A percentile compares a stretch with the other conserved stretches of the same genome.
Evolutionary conservation across 2,888 invertebrate genomes (phyloP).

Genomic region (Spisula solida): DNA sequence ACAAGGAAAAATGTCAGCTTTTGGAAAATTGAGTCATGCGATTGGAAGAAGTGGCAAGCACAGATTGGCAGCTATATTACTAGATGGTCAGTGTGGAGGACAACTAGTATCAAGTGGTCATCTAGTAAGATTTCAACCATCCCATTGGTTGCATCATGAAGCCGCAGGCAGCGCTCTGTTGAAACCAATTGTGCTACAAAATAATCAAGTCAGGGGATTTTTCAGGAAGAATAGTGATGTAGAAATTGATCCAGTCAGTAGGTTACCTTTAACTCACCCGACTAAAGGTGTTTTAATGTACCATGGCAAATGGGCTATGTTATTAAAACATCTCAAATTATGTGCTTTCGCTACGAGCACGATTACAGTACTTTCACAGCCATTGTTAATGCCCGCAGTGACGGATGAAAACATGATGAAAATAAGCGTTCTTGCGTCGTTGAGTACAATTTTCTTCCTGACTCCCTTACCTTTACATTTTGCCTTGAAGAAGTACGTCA

Average conservation of each 20-base stretch:
- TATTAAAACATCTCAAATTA: constrained; percentile 93
- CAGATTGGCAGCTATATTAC: not conserved
- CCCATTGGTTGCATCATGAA: not conserved
- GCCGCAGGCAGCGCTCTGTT: not conserved
- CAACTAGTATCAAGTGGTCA: not conserved
- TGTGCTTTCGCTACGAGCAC: constrained; percentile 94
- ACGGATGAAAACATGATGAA: constrained; percentile 89
- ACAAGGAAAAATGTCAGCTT: not conserved
- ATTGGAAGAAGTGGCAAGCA: not conserved
- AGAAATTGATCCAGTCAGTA: constrained; percentile 43
- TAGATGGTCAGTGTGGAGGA: not conserved
- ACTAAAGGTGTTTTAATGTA: constrained; percentile 89
- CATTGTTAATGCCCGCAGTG: constrained; percentile 88
- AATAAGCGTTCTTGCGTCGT: constrained; percentile 90
- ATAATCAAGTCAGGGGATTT: not conserved
- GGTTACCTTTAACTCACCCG: constrained; percentile 65
- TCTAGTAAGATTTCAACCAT: not conserved
- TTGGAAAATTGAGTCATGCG: not conserved
- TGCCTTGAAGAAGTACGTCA: constrained; percentile 95
- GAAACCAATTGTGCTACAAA: not conserved
- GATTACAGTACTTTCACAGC: constrained; percentile 92
- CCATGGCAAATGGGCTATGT: constrained; percentile 91
- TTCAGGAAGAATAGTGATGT: not conserved
- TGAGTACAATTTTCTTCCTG: constrained; percentile 94
- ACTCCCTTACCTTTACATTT: constrained; percentile 94